These are phyloP conservation scores for Chironomus striatipennis DNA, from an alignment of 1,140 invertebrate species.

Conservation along the genomic window DNA sequence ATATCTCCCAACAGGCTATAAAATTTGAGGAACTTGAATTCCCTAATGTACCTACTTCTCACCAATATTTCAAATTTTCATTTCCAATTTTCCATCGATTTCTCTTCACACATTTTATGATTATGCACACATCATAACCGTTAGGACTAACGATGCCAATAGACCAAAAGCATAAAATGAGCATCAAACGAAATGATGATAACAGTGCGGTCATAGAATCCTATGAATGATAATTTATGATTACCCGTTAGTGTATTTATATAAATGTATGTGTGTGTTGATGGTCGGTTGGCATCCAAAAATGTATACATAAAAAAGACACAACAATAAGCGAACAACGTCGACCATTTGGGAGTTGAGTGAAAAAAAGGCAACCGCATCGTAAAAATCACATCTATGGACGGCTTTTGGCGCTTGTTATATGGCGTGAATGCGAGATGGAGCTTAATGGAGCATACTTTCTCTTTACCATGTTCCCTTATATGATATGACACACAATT, in stretches of 20 bases:
- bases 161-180: background rate
- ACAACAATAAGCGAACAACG: conserved; percentile 4
- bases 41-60: too few relatives aligned
- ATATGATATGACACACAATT: conserved; percentile 21
- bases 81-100: background rate
- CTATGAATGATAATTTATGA: conserved; percentile 4
- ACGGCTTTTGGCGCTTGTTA: background rate
- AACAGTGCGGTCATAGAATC: background rate
- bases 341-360: background rate
- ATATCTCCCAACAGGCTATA: background rate
- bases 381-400: conserved; percentile 2
- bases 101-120: background rate
- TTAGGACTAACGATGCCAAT: background rate
- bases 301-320: background rate
- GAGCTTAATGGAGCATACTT: conserved; percentile 1
- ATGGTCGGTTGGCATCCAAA: background rate
- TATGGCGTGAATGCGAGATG: background rate
- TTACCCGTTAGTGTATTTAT: background rate
- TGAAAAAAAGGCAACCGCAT: conserved; percentile 13
- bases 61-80: background rate
- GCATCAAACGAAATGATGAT: background rate
- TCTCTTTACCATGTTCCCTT: background rate
- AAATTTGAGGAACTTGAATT: too few relatives aligned
- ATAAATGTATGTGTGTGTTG: background rate
- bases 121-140: background rate